Conservation (phyloP, 2,113 vertebrate genomes). For the Seriola aureovittata region DNA sequence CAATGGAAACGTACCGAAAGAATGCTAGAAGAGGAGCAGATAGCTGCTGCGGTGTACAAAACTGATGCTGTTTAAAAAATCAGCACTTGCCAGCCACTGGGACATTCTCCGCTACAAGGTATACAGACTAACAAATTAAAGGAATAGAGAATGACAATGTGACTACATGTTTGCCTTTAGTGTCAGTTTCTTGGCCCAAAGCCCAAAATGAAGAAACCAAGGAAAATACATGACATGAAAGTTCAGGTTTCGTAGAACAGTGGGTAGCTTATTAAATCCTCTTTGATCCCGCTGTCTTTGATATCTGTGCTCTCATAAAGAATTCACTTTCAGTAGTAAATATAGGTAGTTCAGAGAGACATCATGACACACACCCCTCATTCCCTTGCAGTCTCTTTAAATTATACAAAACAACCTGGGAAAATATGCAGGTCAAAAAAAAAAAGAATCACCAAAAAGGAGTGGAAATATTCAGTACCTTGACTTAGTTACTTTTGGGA, state of each 20-base stretch:
- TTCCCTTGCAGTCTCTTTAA: slow-evolving; percentile 93
- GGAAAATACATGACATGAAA: slow-evolving; percentile 93
- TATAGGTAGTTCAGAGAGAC: slow-evolving; percentile 99
- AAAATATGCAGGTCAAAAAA: slow-evolving; percentile 76
- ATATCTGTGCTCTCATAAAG: slow-evolving; percentile 99
- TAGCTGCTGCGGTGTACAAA: slow-evolving; percentile 68
- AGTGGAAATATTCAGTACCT: slow-evolving; percentile 48
- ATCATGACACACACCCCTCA: slow-evolving; percentile 92
- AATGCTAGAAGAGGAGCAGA: slow-evolving; percentile 44
- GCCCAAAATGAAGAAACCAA: slow-evolving; percentile 88
- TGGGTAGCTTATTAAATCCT: slow-evolving; percentile 99
- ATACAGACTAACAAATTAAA: slow-evolving; percentile 93
- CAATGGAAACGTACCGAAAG: slow-evolving; percentile 26
- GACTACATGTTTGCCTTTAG: slow-evolving; percentile 94
- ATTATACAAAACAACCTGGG: slow-evolving; percentile 89
- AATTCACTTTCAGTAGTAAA: slow-evolving; percentile 99
- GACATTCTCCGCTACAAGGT: slow-evolving; percentile 89
- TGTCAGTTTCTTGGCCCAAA: slow-evolving; percentile 88
- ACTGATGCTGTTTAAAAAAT: slow-evolving; percentile 76
- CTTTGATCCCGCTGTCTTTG: slow-evolving; percentile 99
- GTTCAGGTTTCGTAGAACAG: slow-evolving; percentile 92
- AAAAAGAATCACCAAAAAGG: slow-evolving; percentile 42
- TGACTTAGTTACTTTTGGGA: slow-evolving; percentile 54
- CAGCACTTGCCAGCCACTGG: slow-evolving; percentile 76
- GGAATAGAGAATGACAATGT: slow-evolving; percentile 92